These are phyloP conservation scores for Leguminivora glycinivorella DNA, from an alignment of 1,140 invertebrate genomes.

Conservation along the genomic window DNA sequence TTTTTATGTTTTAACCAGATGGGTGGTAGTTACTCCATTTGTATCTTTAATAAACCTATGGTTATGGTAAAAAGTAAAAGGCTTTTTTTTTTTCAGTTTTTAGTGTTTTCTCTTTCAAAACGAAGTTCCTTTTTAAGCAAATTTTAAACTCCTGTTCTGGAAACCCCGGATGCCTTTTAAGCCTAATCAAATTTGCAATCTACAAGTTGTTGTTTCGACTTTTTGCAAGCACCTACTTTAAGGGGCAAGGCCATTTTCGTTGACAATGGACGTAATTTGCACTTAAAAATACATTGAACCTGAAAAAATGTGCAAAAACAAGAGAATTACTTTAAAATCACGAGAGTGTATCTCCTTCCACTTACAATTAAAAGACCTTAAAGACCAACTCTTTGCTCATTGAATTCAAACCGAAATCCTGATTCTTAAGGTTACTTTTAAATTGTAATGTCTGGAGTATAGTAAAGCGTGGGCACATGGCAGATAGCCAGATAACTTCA, in stretches of 20 bases:
- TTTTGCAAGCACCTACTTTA: background rate
- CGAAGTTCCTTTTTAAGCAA: background rate
- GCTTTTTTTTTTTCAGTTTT: background rate
- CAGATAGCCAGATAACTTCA: constrained; percentile 20
- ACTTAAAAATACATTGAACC: constrained; percentile 21
- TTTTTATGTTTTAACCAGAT: background rate
- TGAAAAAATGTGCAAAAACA: constrained; percentile 18
- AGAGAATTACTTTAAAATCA: constrained; percentile 9
- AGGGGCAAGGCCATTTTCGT: background rate
- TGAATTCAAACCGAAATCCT: background rate
- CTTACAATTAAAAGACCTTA: background rate
- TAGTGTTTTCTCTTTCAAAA: background rate
- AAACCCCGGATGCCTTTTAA: background rate
- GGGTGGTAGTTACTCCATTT: too few species aligned
- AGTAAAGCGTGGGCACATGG: constrained; percentile 3
- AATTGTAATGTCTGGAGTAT: background rate
- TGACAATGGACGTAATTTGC: constrained; percentile 18
- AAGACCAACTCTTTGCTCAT: background rate
- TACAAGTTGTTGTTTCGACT: background rate
- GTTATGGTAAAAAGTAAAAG: too few species aligned
- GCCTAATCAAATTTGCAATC: background rate
- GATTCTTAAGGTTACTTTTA: background rate
- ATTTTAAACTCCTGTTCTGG: background rate
- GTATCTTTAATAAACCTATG: too few species aligned
- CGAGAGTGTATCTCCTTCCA: background rate